A percentile compares a stretch with the other conserved stretches of the same genome.
Evolutionary conservation across 2,888 invertebrate genomes (phyloP).

Genomic region (Standfussiana lucernea): DNA sequence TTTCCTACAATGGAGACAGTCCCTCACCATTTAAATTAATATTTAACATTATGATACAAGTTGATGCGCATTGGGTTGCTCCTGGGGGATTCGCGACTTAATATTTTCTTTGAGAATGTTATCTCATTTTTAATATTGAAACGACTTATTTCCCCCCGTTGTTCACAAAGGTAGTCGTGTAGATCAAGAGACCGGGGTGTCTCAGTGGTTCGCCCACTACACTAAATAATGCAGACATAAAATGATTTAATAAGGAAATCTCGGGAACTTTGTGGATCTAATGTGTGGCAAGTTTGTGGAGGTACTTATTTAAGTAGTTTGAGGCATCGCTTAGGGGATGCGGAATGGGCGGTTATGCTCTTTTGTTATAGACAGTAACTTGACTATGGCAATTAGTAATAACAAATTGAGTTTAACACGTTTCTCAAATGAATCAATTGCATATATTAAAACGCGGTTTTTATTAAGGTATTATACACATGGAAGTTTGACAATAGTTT

Average conservation of each 20-base stretch:
- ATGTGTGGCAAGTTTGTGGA: conserved; percentile 55
- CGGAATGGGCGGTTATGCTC: conserved; percentile 13
- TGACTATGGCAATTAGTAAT: neutral
- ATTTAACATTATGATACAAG: conserved; percentile 88
- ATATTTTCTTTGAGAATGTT: conserved; percentile 90
- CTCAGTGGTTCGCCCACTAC: conserved; percentile 62
- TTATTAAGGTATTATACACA: neutral
- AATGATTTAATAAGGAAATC: conserved; percentile 67
- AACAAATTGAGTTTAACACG: conserved; percentile 1
- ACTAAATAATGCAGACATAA: conserved; percentile 65
- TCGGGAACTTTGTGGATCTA: conserved; percentile 56
- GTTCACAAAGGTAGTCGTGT: conserved; percentile 85
- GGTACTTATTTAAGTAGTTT: conserved; percentile 46
- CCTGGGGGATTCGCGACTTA: conserved; percentile 87
- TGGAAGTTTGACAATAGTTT: neutral
- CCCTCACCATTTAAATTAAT: conserved; percentile 83
- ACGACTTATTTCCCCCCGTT: conserved; percentile 83
- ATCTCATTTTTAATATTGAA: conserved; percentile 89
- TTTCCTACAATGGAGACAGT: conserved; percentile 77
- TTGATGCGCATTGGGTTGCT: conserved; percentile 87
- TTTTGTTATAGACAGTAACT: conserved; percentile 8
- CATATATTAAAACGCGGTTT: neutral
- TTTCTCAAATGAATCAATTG: neutral
- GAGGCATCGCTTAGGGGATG: conserved; percentile 39
- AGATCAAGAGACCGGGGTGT: conserved; percentile 77